Evolutionary conservation across 2,797 vertebrate genomes (phyloP).

Genomic region (Odontamblyopus rebecca): DNA sequence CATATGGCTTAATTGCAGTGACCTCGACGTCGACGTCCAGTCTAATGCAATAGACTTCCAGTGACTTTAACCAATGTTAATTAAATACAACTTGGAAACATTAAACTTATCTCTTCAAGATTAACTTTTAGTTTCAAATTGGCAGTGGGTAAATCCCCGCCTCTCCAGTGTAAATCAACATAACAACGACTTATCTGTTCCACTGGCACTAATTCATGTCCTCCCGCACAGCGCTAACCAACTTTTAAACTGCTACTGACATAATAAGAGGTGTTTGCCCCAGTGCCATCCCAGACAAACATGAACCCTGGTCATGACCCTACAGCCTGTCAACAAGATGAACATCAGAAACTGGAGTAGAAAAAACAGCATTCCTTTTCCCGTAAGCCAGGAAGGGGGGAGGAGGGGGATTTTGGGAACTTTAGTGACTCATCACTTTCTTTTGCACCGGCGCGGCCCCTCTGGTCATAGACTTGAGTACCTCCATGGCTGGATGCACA

Average conservation of each 20-base stretch:
- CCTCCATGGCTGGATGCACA: constrained; percentile 53
- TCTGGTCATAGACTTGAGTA: constrained; percentile 45
- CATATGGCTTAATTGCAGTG: not conserved
- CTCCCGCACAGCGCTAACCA: constrained; percentile 44
- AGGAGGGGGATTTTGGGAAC: constrained; percentile 80
- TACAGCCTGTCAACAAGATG: constrained; percentile 69
- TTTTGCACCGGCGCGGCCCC: constrained; percentile 58
- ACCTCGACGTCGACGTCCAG: not conserved
- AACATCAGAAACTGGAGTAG: constrained; percentile 44
- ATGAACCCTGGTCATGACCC: constrained; percentile 67
- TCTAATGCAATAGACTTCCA: constrained; percentile 27
- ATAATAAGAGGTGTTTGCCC: constrained; percentile 59
- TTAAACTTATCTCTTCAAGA: constrained; percentile 41
- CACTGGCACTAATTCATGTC: constrained; percentile 42
- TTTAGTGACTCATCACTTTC: constrained; percentile 83
- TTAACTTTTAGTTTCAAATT: constrained; percentile 34
- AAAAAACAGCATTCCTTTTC: constrained; percentile 76
- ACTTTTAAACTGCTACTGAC: constrained; percentile 49
- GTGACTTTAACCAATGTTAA: constrained; percentile 13
- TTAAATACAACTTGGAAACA: constrained; percentile 46
- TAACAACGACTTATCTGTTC: constrained; percentile 70
- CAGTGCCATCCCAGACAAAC: constrained; percentile 67
- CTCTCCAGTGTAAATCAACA: constrained; percentile 35
- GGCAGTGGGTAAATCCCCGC: constrained; percentile 39
- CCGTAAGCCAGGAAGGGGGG: constrained; percentile 76